phyloP scores from a whole-genome alignment of 2,113 vertebrate species.

The Madoqua kirkii region DNA sequence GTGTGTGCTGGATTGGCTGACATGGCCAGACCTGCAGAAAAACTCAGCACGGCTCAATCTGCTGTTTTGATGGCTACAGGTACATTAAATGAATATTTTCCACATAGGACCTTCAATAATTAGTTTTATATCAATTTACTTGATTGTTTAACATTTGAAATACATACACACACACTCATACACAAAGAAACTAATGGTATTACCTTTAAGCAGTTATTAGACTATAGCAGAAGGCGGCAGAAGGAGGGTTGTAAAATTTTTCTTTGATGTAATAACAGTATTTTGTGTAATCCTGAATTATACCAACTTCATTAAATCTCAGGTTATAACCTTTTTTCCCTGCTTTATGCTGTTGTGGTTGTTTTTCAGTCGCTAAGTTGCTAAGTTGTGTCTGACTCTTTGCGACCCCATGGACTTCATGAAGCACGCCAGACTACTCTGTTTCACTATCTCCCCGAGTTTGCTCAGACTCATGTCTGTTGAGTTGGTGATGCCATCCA shows the following conservation, averaged over 20 bases:
- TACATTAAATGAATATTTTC: conserved; percentile 61
- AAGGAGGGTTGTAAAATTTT: not conserved
- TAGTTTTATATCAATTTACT: not conserved
- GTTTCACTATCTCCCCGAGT: not conserved
- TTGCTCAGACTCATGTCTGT: not conserved
- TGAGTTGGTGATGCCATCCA: not conserved
- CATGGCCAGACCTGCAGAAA: conserved; percentile 95
- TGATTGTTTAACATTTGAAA: not conserved
- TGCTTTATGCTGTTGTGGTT: not conserved
- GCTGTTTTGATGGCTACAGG: conserved; percentile 95
- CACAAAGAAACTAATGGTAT: not conserved
- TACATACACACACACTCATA: not conserved
- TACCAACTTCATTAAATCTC: not conserved
- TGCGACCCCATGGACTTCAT: not conserved
- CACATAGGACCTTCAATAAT: not conserved
- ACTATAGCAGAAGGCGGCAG: not conserved
- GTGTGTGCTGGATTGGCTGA: conserved; percentile 95
- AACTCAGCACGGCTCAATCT: conserved; percentile 94
- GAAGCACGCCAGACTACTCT: not conserved
- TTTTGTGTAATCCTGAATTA: not conserved
- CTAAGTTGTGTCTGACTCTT: not conserved
- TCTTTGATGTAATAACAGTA: not conserved
- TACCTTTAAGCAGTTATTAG: not conserved
- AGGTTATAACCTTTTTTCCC: not conserved
- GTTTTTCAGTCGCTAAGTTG: not conserved